Percentiles rank a stretch among this genome's conserved stretches.
Evolutionary conservation across 2,113 vertebrate species (phyloP).

Genomic region (Scopus umbretta): DNA sequence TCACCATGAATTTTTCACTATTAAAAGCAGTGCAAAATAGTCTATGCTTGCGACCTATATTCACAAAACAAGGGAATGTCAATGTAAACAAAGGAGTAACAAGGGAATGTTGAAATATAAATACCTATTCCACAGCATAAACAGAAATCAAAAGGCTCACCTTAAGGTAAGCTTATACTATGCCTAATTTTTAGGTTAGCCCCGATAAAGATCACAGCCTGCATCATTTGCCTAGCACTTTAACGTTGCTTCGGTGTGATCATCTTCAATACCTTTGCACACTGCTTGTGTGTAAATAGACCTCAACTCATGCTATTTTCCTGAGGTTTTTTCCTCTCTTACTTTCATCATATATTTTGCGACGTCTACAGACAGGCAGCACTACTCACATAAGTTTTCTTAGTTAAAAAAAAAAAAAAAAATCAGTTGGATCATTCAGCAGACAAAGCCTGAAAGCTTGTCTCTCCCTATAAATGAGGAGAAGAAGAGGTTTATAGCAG

Average conservation of each 20-base stretch:
- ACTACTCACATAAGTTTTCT: neutral
- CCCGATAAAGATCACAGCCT: neutral
- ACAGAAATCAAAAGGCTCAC: neutral
- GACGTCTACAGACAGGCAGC: neutral
- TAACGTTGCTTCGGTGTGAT: neutral
- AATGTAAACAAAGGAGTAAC: neutral
- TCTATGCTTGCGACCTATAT: slow-evolving; percentile 15
- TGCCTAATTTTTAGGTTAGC: neutral
- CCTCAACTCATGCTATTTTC: neutral
- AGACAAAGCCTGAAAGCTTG: neutral
- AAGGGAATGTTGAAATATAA: neutral
- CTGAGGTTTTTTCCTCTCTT: neutral
- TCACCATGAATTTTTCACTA: neutral
- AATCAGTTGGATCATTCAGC: neutral
- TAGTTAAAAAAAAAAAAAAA: too few relatives aligned
- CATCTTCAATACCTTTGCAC: neutral
- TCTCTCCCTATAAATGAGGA: neutral
- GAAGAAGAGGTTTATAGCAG: neutral
- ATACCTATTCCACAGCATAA: neutral
- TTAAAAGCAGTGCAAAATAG: neutral
- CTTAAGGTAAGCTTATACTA: neutral
- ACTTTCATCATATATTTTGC: neutral
- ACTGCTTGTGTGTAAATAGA: neutral
- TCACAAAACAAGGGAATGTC: neutral
- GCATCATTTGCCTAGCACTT: neutral